Evolutionary conservation across 92 coral and sea anemone species (phyloP).

Genomic region (Phenganax stokvisi): DNA sequence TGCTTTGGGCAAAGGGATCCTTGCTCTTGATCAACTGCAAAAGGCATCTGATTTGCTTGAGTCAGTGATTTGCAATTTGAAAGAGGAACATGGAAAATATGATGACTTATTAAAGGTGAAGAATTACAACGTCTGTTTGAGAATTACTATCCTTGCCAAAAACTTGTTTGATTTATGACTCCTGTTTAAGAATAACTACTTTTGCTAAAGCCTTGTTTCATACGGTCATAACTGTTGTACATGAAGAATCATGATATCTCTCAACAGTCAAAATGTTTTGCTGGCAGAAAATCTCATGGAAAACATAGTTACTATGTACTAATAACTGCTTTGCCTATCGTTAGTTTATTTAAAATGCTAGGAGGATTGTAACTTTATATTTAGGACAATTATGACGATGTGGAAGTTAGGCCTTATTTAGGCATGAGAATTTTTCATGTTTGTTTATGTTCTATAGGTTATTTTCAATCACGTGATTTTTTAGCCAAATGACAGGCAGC

Average conservation of each 20-base stretch:
- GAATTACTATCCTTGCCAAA: background rate
- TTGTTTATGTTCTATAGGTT: background rate
- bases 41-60: slow-evolving; percentile 23
- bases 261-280: background rate
- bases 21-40: slow-evolving; percentile 24
- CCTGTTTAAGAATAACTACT: background rate
- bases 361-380: too few species aligned
- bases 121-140: background rate
- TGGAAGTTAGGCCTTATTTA: too few species aligned
- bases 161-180: background rate
- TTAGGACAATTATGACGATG: too few species aligned
- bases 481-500: too few species aligned
- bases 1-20: slow-evolving; percentile 17
- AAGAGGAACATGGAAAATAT: slow-evolving; percentile 27
- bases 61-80: slow-evolving; percentile 30
- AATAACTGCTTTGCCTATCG: background rate
- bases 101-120: slow-evolving; percentile 26
- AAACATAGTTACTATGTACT: background rate
- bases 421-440: background rate
- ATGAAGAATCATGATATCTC: background rate
- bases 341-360: background rate
- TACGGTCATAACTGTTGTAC: background rate
- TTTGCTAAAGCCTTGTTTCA: background rate
- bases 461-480: too few species aligned
- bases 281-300: background rate